These are phyloP conservation scores for Achlya flavicornis DNA, from an alignment of 2,888 invertebrate species.

Conservation along the genomic window DNA sequence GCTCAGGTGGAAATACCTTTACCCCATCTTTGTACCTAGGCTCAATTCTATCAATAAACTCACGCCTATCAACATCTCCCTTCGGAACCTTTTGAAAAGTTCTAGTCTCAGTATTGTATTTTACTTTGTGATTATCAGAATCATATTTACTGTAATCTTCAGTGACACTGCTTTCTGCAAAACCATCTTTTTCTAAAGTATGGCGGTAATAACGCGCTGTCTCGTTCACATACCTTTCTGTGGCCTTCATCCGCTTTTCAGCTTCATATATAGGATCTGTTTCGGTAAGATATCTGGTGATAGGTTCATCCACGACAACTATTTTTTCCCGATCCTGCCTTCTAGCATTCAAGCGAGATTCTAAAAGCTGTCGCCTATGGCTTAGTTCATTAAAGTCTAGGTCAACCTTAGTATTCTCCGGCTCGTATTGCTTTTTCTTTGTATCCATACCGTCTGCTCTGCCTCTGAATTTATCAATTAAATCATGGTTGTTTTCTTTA, in stretches of 20 bases:
- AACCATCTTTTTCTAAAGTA: slow-evolving; percentile 83
- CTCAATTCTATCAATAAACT: slow-evolving; percentile 64
- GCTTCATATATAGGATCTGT: slow-evolving; percentile 77
- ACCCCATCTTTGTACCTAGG: slow-evolving; percentile 61
- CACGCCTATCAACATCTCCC: slow-evolving; percentile 68
- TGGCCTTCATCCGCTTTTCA: slow-evolving; percentile 77
- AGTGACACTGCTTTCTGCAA: slow-evolving; percentile 77
- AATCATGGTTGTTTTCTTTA: slow-evolving; percentile 57
- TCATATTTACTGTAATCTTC: slow-evolving; percentile 81
- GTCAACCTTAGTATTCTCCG: slow-evolving; percentile 64
- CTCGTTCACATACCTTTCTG: slow-evolving; percentile 83
- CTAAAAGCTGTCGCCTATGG: slow-evolving; percentile 88
- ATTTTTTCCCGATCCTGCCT: slow-evolving; percentile 66
- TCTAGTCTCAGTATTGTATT: slow-evolving; percentile 73
- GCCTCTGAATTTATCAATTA: slow-evolving; percentile 81
- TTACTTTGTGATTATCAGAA: slow-evolving; percentile 71
- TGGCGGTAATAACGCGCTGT: slow-evolving; percentile 83
- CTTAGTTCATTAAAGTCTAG: slow-evolving; percentile 86
- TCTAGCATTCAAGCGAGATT: slow-evolving; percentile 89
- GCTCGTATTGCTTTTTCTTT: slow-evolving; percentile 78
- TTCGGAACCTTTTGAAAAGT: slow-evolving; percentile 65
- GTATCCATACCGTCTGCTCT: slow-evolving; percentile 88
- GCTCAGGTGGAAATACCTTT: slow-evolving; percentile 75
- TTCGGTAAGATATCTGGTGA: slow-evolving; percentile 74
- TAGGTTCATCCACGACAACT: slow-evolving; percentile 63